A percentile compares a stretch with the other conserved stretches of the same genome.
phyloP scores from a whole-genome alignment of 1,140 invertebrate genomes.

The Zaprionus gabonicus region DNA sequence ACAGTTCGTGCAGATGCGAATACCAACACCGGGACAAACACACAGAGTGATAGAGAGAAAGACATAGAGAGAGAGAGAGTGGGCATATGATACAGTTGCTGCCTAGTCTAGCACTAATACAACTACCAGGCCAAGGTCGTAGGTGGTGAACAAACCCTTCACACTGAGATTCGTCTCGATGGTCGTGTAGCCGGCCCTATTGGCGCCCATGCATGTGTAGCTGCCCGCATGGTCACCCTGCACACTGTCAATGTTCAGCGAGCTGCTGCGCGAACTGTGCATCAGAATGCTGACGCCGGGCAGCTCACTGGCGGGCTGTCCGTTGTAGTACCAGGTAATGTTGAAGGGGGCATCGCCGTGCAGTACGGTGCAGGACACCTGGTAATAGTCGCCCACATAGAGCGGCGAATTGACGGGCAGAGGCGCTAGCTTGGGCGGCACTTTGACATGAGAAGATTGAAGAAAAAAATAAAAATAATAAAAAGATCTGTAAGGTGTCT shows the following conservation, averaged over 20 bases:
- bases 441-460: slow-evolving; percentile 83
- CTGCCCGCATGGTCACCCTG: slow-evolving; percentile 88
- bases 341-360: slow-evolving; percentile 92
- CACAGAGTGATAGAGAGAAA: slow-evolving; percentile 21
- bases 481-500: background rate
- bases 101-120: slow-evolving; percentile 41
- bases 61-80: slow-evolving; percentile 24
- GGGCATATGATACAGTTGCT: slow-evolving; percentile 30
- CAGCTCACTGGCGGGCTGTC: slow-evolving; percentile 84
- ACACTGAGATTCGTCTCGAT: slow-evolving; percentile 86
- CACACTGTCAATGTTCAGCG: slow-evolving; percentile 90
- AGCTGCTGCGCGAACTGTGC: slow-evolving; percentile 86
- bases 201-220: slow-evolving; percentile 90
- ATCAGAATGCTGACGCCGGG: slow-evolving; percentile 83
- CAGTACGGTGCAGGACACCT: slow-evolving; percentile 90
- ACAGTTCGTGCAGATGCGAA: slow-evolving; percentile 53
- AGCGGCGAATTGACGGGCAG: slow-evolving; percentile 89
- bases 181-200: slow-evolving; percentile 89
- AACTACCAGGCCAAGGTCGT: slow-evolving; percentile 27
- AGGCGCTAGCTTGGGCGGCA: slow-evolving; percentile 90
- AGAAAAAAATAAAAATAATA: slow-evolving; percentile 30
- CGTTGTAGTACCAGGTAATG: slow-evolving; percentile 92
- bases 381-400: slow-evolving; percentile 91
- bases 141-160: slow-evolving; percentile 85
- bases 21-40: slow-evolving; percentile 62